phyloP scores from a whole-genome alignment of 1,140 invertebrate species.

The Hycleus cichorii region DNA sequence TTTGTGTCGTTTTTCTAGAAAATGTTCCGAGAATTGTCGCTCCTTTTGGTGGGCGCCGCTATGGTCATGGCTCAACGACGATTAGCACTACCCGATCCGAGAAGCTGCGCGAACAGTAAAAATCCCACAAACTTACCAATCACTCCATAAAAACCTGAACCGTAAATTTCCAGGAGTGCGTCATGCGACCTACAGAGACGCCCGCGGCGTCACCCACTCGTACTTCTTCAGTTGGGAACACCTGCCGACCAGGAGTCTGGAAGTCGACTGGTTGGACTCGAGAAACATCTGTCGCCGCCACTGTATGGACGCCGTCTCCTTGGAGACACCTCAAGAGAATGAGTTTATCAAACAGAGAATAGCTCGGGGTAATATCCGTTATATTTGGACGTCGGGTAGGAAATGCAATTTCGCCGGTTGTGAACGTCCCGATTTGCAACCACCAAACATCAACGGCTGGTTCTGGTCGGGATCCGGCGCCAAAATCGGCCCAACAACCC shows the following conservation, averaged over 20 bases:
- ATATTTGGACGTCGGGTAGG: conserved; percentile 85
- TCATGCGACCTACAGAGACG: conserved; percentile 78
- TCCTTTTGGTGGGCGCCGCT: conserved; percentile 59
- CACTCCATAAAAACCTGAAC: not conserved
- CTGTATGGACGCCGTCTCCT: conserved; percentile 86
- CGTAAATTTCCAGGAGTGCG: conserved; percentile 59
- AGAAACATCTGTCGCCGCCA: conserved; percentile 86
- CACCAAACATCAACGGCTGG: conserved; percentile 84
- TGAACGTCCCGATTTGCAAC: conserved; percentile 77
- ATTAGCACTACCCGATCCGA: conserved; percentile 77
- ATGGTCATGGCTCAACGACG: conserved; percentile 69
- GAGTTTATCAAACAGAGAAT: conserved; percentile 84
- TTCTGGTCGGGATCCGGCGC: conserved; percentile 89
- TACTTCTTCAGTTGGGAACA: conserved; percentile 95
- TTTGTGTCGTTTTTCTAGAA: conserved; percentile 25
- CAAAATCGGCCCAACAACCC: conserved; percentile 80
- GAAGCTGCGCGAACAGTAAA: conserved; percentile 81
- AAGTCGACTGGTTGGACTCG: conserved; percentile 86
- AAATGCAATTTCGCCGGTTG: conserved; percentile 91
- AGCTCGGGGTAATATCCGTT: conserved; percentile 60
- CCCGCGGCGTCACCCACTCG: conserved; percentile 74
- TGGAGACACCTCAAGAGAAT: conserved; percentile 85
- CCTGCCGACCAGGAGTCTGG: conserved; percentile 70
- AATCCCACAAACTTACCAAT: not conserved
- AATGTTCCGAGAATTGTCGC: conserved; percentile 40